These are phyloP conservation scores for Prosapia bicincta DNA, from an alignment of 2,888 invertebrate genomes.

Conservation along the genomic window DNA sequence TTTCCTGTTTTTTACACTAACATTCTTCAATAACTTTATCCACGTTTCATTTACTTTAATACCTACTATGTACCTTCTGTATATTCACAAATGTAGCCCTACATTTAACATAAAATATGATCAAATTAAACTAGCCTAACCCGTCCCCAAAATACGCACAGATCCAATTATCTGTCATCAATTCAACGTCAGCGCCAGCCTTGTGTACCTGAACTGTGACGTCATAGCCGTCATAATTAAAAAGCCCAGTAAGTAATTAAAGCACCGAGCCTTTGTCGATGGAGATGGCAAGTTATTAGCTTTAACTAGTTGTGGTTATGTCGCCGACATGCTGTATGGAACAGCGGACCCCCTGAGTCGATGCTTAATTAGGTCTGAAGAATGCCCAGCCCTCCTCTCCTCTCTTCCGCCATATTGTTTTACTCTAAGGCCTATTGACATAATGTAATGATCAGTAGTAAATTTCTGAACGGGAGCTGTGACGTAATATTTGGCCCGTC, in stretches of 20 bases:
- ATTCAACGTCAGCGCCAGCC: not conserved
- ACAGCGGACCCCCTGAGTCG: not conserved
- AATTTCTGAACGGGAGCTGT: too few relatives aligned
- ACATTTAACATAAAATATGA: too few relatives aligned
- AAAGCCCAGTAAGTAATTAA: constrained; percentile 27
- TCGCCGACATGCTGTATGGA: not conserved
- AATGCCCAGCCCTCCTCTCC: not conserved
- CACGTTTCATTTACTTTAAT: too few relatives aligned
- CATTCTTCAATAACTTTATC: too few relatives aligned
- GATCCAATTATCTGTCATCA: not conserved
- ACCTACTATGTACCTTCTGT: too few relatives aligned
- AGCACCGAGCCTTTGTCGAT: constrained; percentile 18
- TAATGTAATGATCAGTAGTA: too few relatives aligned
- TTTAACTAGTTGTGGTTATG: constrained; percentile 5
- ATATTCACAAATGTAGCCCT: too few relatives aligned
- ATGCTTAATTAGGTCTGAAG: not conserved
- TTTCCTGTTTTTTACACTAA: too few relatives aligned
- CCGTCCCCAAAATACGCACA: not conserved
- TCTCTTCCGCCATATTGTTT: not conserved
- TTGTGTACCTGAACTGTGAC: not conserved
- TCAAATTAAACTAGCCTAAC: not conserved
- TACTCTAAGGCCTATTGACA: not conserved
- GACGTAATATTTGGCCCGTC: too few relatives aligned
- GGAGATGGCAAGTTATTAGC: constrained; percentile 2
- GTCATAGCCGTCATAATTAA: constrained; percentile 16